Conservation (phyloP, 1,140 invertebrate species). For the Maconellicoccus hirsutus region DNA sequence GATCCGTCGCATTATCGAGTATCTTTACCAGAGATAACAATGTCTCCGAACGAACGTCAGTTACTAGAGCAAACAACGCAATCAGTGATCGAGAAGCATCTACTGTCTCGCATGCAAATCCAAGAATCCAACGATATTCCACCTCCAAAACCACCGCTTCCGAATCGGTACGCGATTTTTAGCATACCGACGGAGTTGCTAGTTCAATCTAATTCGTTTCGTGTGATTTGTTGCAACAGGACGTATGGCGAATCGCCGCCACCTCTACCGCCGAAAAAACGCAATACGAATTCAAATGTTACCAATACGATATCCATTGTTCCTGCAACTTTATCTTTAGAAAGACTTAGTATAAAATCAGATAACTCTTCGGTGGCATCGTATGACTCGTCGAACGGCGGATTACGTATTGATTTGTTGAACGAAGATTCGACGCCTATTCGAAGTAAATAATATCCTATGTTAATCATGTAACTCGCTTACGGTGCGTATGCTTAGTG, state of each 20-base stretch:
- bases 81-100: slow-evolving; percentile 33
- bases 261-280: slow-evolving; percentile 62
- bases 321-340: slow-evolving; percentile 23
- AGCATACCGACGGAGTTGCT: background rate
- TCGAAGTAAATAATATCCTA: background rate
- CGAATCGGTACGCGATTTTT: slow-evolving; percentile 43
- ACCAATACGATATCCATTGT: background rate
- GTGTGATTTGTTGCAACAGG: slow-evolving; percentile 20
- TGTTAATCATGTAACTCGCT: background rate
- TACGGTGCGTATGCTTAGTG: background rate
- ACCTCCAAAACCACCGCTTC: slow-evolving; percentile 78
- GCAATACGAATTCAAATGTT: slow-evolving; percentile 32
- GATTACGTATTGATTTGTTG: slow-evolving; percentile 38
- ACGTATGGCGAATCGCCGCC: slow-evolving; percentile 43
- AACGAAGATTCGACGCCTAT: slow-evolving; percentile 32
- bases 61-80: slow-evolving; percentile 49
- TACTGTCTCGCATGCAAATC: slow-evolving; percentile 23
- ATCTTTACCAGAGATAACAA: slow-evolving; percentile 66
- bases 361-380: slow-evolving; percentile 22
- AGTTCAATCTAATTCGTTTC: background rate
- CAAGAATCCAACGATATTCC: slow-evolving; percentile 41
- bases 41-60: slow-evolving; percentile 61
- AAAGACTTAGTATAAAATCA: slow-evolving; percentile 23
- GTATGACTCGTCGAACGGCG: slow-evolving; percentile 34
- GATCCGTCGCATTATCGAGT: slow-evolving; percentile 40